Evolutionary conservation across 2,888 invertebrate genomes (phyloP).

Genomic region (Eugnorisma glareosa): DNA sequence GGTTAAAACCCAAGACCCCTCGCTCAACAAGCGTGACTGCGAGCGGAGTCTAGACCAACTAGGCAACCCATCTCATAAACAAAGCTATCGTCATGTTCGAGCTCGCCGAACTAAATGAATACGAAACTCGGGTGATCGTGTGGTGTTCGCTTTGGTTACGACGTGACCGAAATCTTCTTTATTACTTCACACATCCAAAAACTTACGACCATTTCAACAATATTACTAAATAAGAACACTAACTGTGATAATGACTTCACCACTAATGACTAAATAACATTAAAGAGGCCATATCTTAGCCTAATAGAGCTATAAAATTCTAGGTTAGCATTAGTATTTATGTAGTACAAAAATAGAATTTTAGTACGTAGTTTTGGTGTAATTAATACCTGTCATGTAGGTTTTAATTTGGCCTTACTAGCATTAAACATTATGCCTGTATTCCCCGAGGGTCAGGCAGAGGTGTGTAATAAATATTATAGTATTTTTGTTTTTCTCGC

Average conservation of each 20-base stretch:
- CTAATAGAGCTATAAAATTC: constrained; percentile 41
- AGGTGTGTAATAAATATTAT: not conserved
- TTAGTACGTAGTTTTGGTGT: constrained; percentile 1
- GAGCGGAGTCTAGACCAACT: not conserved
- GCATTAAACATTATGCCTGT: not conserved
- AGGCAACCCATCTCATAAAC: not conserved
- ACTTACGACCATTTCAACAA: constrained; percentile 8
- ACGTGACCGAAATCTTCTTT: not conserved
- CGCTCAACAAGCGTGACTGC: not conserved
- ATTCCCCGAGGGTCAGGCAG: not conserved
- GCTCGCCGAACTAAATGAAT: not conserved
- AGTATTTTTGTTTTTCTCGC: not conserved
- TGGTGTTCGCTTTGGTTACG: not conserved
- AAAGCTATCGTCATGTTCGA: not conserved
- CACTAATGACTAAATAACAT: constrained; percentile 29
- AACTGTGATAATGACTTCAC: constrained; percentile 19
- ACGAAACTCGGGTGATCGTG: not conserved
- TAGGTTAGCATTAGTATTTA: constrained; percentile 14
- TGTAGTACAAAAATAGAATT: constrained; percentile 16
- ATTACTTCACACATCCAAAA: not conserved
- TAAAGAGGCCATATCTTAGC: constrained; percentile 24
- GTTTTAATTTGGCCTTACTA: not conserved
- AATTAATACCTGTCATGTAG: not conserved
- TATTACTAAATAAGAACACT: constrained; percentile 19
- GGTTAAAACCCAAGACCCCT: not conserved